Percentiles rank a stretch among this genome's conserved stretches.
phyloP scores from a whole-genome alignment of 2,888 invertebrate genomes.

The Ophraella communa region DNA sequence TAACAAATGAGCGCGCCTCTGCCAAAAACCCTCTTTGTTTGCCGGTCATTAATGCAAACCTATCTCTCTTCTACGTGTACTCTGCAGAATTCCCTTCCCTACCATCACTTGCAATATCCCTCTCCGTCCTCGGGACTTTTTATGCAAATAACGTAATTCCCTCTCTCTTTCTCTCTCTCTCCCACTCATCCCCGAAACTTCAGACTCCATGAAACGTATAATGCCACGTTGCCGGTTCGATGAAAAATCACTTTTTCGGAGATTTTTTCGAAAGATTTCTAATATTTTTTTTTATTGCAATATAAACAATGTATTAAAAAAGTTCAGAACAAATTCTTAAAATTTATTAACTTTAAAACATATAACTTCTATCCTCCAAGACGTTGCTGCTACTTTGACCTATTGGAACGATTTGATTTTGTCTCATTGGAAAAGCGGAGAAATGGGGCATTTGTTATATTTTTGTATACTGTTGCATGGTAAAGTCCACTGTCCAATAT shows the following conservation, averaged over 20 bases:
- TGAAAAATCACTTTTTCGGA: background rate
- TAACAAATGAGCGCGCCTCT: slow-evolving; percentile 25
- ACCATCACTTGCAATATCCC: slow-evolving; percentile 41
- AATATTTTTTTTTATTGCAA: too few species aligned
- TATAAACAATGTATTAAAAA: background rate
- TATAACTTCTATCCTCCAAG: too few species aligned
- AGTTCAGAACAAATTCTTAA: too few species aligned
- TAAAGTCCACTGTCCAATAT: too few species aligned
- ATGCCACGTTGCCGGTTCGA: background rate
- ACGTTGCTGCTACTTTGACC: too few species aligned
- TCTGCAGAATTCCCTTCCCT: slow-evolving; percentile 41
- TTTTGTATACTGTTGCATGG: too few species aligned
- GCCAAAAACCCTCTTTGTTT: slow-evolving; percentile 47
- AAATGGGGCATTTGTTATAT: too few species aligned
- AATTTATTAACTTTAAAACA: too few species aligned
- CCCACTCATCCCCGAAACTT: slow-evolving; percentile 51
- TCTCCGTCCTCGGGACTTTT: slow-evolving; percentile 44
- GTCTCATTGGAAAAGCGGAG: too few species aligned
- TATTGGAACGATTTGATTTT: too few species aligned
- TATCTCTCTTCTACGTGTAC: slow-evolving; percentile 51
- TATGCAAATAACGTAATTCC: slow-evolving; percentile 50
- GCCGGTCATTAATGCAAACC: slow-evolving; percentile 52
- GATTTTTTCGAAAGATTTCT: background rate
- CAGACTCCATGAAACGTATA: slow-evolving; percentile 50
- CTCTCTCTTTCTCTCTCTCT: slow-evolving; percentile 49